phyloP scores from a whole-genome alignment of 1,140 invertebrate genomes.

The Diachasmimorpha longicaudata region DNA sequence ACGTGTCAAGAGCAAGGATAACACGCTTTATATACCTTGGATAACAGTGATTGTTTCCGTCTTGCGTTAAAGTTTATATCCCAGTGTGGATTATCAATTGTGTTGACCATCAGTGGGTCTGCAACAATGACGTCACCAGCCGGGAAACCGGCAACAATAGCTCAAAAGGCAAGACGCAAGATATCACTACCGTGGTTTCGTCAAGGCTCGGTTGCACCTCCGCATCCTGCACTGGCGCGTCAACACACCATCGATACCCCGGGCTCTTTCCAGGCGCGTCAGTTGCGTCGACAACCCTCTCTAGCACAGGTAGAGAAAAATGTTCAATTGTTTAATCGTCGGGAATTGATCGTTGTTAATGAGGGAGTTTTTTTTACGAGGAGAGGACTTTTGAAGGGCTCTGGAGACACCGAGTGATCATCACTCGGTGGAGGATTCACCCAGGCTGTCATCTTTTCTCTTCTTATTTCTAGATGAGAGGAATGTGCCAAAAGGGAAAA shows the following conservation, averaged over 20 bases:
- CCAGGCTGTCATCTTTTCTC: not conserved
- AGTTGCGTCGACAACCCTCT: slow-evolving; percentile 68
- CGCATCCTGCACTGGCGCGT: slow-evolving; percentile 74
- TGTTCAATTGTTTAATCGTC: slow-evolving; percentile 7
- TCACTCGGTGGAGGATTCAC: no score
- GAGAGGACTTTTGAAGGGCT: not conserved
- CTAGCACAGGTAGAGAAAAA: slow-evolving; percentile 62
- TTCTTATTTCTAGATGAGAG: not conserved
- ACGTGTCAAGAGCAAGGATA: not conserved
- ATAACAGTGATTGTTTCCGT: no score
- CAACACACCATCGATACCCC: slow-evolving; percentile 91
- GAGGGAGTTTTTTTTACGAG: no score
- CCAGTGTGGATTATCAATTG: no score
- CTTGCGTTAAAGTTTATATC: no score
- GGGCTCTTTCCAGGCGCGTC: slow-evolving; percentile 76
- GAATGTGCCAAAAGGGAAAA: not conserved
- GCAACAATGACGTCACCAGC: slow-evolving; percentile 57
- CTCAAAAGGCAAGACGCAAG: slow-evolving; percentile 78
- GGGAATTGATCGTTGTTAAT: not conserved
- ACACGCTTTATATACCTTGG: not conserved
- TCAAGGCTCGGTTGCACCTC: slow-evolving; percentile 74
- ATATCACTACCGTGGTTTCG: slow-evolving; percentile 89
- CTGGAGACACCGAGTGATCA: not conserved
- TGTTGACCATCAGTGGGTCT: not conserved
- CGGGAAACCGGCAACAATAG: slow-evolving; percentile 63